These are phyloP conservation scores for Atrichornis clamosus DNA, from an alignment of 2,113 vertebrate genomes.

Conservation along the genomic window DNA sequence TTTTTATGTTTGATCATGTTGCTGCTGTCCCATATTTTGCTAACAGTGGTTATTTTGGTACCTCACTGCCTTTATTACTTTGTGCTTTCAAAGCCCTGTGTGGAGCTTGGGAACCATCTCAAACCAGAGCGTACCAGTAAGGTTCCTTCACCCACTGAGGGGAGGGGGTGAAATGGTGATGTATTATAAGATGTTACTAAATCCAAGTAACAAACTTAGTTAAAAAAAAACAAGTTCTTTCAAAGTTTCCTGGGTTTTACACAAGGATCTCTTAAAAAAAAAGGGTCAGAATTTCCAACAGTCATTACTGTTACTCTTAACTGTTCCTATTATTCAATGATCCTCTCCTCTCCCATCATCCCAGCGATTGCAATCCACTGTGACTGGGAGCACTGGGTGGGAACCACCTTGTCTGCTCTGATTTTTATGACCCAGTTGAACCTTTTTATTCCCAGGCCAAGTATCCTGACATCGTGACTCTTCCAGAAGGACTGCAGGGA, in stretches of 20 bases:
- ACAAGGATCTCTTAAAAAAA: not conserved
- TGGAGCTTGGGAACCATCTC: not conserved
- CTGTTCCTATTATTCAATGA: not conserved
- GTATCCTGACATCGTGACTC: slow-evolving; percentile 71
- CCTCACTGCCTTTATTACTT: not conserved
- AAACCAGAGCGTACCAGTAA: not conserved
- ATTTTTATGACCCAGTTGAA: not conserved
- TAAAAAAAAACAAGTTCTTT: not conserved
- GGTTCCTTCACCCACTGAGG: not conserved
- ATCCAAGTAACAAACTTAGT: not conserved
- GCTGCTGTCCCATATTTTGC: not conserved
- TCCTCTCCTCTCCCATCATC: too few species aligned
- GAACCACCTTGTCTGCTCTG: not conserved
- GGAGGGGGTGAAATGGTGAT: too few species aligned
- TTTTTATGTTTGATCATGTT: not conserved
- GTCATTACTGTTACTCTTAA: not conserved
- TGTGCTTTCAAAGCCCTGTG: not conserved
- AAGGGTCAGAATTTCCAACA: not conserved
- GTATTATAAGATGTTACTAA: not conserved
- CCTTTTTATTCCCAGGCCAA: slow-evolving; percentile 65
- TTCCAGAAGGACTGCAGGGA: slow-evolving; percentile 72
- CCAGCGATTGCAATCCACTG: not conserved
- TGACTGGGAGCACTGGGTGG: not conserved
- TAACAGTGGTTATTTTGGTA: not conserved
- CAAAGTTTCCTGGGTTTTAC: not conserved